phyloP scores from a whole-genome alignment of 35 echinoderm and acorn worm species.

The Lytechinus pictus region DNA sequence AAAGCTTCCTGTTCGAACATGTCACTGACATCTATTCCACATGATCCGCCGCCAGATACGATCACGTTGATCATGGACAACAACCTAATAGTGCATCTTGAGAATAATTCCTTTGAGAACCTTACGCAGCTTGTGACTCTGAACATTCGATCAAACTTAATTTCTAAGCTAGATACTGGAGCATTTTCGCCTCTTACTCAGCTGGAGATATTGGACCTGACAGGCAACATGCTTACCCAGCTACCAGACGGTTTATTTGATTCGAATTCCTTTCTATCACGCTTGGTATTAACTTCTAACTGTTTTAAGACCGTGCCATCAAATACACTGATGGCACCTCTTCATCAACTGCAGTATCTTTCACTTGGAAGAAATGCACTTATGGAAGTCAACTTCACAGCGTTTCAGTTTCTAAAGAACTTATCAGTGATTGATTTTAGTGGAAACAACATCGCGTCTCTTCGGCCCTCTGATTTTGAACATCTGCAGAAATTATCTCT shows the following conservation, averaged over 20 bases:
- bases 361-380: not conserved
- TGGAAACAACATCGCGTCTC: not conserved
- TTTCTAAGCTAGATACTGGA: not conserved
- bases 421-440: not conserved
- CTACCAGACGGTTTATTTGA: not conserved
- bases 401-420: not conserved
- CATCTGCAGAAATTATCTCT: not conserved
- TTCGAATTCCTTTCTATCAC: not conserved
- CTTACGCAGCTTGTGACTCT: not conserved
- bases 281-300: not conserved
- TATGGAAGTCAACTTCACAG: not conserved
- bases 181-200: not conserved
- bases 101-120: not conserved
- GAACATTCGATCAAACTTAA: not conserved
- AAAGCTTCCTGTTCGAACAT: not conserved
- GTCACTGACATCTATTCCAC: not conserved
- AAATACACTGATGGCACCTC: not conserved
- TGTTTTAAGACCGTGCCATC: not conserved
- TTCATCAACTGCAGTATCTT: not conserved
- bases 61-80: not conserved
- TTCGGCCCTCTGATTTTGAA: not conserved
- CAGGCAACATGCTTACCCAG: not conserved
- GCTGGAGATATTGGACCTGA: not conserved
- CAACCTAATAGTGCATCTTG: not conserved
- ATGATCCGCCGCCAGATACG: not conserved